Evolutionary conservation across 2,113 vertebrate species (phyloP).

Genomic region (Tiliqua scincoides): DNA sequence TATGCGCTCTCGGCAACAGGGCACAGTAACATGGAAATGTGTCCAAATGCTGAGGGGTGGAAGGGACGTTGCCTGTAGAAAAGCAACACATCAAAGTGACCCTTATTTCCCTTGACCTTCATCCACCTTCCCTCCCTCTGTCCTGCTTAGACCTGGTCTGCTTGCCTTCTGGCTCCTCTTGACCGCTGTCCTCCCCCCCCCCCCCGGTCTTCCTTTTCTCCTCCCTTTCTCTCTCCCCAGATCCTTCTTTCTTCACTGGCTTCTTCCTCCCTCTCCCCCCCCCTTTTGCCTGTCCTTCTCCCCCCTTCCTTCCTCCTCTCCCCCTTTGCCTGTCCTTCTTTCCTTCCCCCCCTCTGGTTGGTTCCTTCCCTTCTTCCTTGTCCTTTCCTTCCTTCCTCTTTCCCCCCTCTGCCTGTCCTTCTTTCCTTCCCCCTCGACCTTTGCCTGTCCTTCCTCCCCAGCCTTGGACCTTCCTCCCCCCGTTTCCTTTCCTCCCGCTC

Average conservation of each 20-base stretch:
- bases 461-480: constrained; percentile 10
- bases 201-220: background rate
- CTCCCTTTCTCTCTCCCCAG: background rate
- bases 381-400: constrained; percentile 34
- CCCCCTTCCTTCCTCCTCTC: constrained; percentile 54
- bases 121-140: background rate
- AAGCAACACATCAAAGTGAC: too few species aligned
- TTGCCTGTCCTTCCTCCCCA: background rate
- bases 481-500: constrained; percentile 34
- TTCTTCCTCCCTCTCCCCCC: constrained; percentile 23
- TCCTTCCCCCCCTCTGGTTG: constrained; percentile 46
- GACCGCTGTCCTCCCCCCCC: constrained; percentile 55
- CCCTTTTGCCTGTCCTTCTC: background rate
- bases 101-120: too few species aligned
- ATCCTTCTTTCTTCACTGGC: background rate
- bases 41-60: too few species aligned
- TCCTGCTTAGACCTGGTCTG: constrained; percentile 55
- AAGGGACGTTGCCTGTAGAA: too few species aligned
- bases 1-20: too few species aligned
- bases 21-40: too few species aligned
- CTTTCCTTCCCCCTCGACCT: constrained; percentile 44
- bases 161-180: constrained; percentile 69
- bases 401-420: constrained; percentile 56
- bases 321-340: constrained; percentile 41
- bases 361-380: too few species aligned